A percentile compares a stretch with the other conserved stretches of the same genome.
phyloP scores from a whole-genome alignment of 2,113 vertebrate species.

The Prochilodus magdalenae region DNA sequence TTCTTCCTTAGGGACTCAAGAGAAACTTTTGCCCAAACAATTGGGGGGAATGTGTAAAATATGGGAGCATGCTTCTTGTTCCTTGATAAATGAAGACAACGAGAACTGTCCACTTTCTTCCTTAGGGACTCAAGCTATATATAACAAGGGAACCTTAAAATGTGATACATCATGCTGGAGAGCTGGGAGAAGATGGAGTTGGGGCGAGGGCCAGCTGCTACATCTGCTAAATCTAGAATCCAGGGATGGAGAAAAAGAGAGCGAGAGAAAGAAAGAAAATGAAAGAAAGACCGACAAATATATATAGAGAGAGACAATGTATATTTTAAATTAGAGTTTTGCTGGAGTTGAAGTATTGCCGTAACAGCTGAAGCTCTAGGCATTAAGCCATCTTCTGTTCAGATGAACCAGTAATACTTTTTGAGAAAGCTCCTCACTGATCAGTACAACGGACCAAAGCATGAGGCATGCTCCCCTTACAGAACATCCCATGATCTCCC shows the following conservation, averaged over 20 bases:
- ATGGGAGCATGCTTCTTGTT: too few relatives aligned
- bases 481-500: too few relatives aligned
- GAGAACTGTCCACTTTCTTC: too few relatives aligned
- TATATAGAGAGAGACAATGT: not conserved
- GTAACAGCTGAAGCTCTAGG: too few relatives aligned
- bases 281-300: not conserved
- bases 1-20: slow-evolving; percentile 62
- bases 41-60: slow-evolving; percentile 58
- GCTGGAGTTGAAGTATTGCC: too few relatives aligned
- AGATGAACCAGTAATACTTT: too few relatives aligned
- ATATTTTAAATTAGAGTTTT: too few relatives aligned
- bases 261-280: not conserved
- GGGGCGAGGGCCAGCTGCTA: slow-evolving; percentile 39
- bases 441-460: too few relatives aligned
- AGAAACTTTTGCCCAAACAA: slow-evolving; percentile 54
- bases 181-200: slow-evolving; percentile 53
- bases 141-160: slow-evolving; percentile 73
- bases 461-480: too few relatives aligned
- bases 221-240: slow-evolving; percentile 20
- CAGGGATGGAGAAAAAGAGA: not conserved
- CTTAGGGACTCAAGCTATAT: too few relatives aligned
- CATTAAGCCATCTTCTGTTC: too few relatives aligned
- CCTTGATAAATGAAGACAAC: slow-evolving; percentile 31
- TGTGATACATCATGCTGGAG: slow-evolving; percentile 72
- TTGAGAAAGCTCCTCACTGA: too few relatives aligned